A percentile compares a stretch with the other conserved stretches of the same genome.
These are phyloP conservation scores for Athalia rosae DNA, from an alignment of 2,888 invertebrate species.

Conservation along the genomic window DNA sequence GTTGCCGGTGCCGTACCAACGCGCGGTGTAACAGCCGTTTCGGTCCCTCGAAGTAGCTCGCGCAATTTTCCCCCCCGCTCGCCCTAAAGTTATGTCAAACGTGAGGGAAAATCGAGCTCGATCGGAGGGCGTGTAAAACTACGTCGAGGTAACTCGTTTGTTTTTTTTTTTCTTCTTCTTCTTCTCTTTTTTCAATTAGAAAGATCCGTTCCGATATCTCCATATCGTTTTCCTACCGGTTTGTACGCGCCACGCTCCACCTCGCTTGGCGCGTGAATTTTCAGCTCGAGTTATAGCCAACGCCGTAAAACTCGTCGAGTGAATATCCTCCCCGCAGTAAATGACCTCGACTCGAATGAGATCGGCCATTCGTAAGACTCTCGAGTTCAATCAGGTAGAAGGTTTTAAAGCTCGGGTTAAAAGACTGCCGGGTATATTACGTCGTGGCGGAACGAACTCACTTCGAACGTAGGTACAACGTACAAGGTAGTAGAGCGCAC, in stretches of 20 bases:
- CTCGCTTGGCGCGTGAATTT: background rate
- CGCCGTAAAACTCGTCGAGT: background rate
- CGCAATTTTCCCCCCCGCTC: constrained; percentile 32
- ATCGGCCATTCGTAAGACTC: background rate
- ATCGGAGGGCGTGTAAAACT: background rate
- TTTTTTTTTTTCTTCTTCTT: too few relatives aligned
- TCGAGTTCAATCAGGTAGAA: constrained; percentile 6
- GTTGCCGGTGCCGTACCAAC: background rate
- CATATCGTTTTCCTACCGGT: constrained; percentile 2
- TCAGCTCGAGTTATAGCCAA: background rate
- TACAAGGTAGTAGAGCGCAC: too few relatives aligned
- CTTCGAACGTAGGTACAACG: too few relatives aligned
- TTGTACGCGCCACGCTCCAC: background rate
- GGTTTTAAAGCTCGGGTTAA: background rate
- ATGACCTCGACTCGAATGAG: constrained; percentile 3
- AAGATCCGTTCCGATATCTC: background rate
- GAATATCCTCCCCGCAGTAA: background rate
- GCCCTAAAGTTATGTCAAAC: constrained; percentile 7
- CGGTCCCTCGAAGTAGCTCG: background rate
- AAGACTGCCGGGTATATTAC: background rate
- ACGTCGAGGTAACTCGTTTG: constrained; percentile 1
- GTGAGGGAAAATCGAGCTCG: background rate
- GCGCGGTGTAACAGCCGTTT: constrained; percentile 1
- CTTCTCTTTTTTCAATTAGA: background rate
- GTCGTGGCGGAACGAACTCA: too few relatives aligned